Conservation (phyloP, 2,113 vertebrate genomes). For the Cavia porcellus region DNA sequence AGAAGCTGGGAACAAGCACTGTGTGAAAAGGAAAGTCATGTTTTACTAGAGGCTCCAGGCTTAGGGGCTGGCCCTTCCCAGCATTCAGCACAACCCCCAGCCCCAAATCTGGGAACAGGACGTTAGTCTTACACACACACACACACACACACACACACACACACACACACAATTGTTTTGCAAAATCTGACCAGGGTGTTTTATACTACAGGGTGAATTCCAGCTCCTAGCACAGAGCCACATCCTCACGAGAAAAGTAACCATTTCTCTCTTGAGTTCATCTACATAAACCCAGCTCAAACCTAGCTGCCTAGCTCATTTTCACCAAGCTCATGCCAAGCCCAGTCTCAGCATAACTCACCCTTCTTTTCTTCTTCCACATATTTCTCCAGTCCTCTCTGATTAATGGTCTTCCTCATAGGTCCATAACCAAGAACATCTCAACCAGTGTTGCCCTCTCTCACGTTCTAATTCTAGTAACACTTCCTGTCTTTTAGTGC, state of each 20-base stretch:
- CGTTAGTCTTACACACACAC: slow-evolving; percentile 9
- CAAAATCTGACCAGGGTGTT: neutral
- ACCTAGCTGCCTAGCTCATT: neutral
- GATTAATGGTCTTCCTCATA: neutral
- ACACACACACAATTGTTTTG: neutral
- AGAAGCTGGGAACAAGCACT: slow-evolving; percentile 80
- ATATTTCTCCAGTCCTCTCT: neutral
- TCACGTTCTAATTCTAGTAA: neutral
- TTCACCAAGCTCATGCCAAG: neutral
- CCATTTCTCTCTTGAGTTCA: neutral
- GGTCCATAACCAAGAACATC: neutral
- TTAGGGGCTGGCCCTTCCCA: slow-evolving; percentile 51
- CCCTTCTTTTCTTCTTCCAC: neutral
- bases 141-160: neutral
- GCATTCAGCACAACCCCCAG: neutral
- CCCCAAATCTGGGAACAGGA: neutral
- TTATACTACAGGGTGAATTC: neutral
- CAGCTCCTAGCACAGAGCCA: neutral
- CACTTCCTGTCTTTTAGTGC: neutral
- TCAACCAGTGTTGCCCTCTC: neutral
- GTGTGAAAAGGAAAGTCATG: slow-evolving; percentile 82
- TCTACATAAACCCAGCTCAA: neutral
- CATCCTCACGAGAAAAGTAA: neutral
- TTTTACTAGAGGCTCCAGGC: slow-evolving; percentile 68
- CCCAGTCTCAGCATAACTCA: neutral